Base-by-base conservation (phyloP, 2,888 invertebrate species). In the Chironomus tentans region DNA sequence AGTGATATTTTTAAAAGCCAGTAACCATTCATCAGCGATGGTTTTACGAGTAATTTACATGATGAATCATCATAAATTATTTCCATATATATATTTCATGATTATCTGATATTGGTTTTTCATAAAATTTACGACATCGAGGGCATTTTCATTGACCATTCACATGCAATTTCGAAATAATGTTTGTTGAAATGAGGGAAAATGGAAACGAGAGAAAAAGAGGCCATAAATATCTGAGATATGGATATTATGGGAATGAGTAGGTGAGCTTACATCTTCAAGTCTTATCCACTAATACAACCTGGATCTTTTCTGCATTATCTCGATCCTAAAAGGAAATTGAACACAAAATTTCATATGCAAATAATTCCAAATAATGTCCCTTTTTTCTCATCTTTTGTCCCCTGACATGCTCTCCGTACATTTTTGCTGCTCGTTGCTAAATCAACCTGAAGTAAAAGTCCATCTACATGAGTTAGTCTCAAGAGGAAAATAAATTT, bases 401-500 rank as follows among this genome's bases (percentile, higher is more conserved):
- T 56, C 50, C 72, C 22, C 69, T 69, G 38, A 38, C 28, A 24
- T 28, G 3, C 28, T 38, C 4, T 2, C 2, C 38, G 10, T 2
- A 38, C 38, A 38, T 68, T 69, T n/a, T 21, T 56, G 12, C 61
- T 56, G 38, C 13, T 15, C 38, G 15, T 38, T 62, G 72, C 38
- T 50, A 22, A 74, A 28, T 74, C 65, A 74, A 74, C 65, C 74
- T 74, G 46, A 74, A 68, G 68, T n/a, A 68, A 62, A 50, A 65
- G 65, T 65, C 24, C 72, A 72, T 74, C 68, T 24, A 18, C 74
- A 74, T 65, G 68, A 68, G 74, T 68, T 21, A 65, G 74, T 74
- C 74, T 74, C 74, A 74, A 74, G 74, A 74, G 74, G 74, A 46
- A 74, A 74, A 74, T 74, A 74, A 74, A 74, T 74, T 74, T 68